Percentiles rank a stretch among this genome's conserved stretches.
phyloP scores from a whole-genome alignment of 1,140 invertebrate species.

The Nomia melanderi region DNA sequence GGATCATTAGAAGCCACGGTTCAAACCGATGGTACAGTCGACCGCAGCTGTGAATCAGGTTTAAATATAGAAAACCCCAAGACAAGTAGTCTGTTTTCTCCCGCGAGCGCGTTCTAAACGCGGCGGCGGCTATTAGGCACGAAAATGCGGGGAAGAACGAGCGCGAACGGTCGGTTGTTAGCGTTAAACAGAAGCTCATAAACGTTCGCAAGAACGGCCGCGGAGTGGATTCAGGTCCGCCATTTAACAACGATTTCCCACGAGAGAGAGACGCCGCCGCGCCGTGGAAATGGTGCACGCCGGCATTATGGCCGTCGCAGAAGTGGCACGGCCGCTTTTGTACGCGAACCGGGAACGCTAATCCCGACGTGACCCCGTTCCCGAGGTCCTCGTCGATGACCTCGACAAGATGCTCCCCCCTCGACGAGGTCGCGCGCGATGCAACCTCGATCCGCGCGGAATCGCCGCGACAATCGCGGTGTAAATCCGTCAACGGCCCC shows the following conservation, averaged over 20 bases:
- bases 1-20: too few species aligned
- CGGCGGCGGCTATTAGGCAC: conserved; percentile 13
- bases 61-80: background rate
- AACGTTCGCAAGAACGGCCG: conserved; percentile 12
- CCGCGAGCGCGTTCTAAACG: background rate
- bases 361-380: conserved; percentile 69
- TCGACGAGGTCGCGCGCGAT: conserved; percentile 36
- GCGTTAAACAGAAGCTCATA: conserved; percentile 31
- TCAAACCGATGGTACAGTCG: too few species aligned
- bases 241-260: conserved; percentile 52
- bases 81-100: conserved; percentile 21
- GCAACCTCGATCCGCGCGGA: conserved; percentile 36
- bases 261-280: background rate
- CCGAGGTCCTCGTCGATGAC: conserved; percentile 63
- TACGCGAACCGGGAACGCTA: conserved; percentile 66
- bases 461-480: conserved; percentile 56
- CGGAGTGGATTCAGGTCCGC: conserved; percentile 11
- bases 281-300: conserved; percentile 38
- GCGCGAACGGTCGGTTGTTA: conserved; percentile 7
- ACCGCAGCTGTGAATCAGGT: too few species aligned
- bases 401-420: conserved; percentile 61
- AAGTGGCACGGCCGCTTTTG: conserved; percentile 69
- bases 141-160: conserved; percentile 40
- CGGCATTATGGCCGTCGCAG: conserved; percentile 15
- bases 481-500: conserved; percentile 59